Evolutionary conservation across 2,113 vertebrate species (phyloP).

Genomic region (Pangasianodon hypophthalmus): DNA sequence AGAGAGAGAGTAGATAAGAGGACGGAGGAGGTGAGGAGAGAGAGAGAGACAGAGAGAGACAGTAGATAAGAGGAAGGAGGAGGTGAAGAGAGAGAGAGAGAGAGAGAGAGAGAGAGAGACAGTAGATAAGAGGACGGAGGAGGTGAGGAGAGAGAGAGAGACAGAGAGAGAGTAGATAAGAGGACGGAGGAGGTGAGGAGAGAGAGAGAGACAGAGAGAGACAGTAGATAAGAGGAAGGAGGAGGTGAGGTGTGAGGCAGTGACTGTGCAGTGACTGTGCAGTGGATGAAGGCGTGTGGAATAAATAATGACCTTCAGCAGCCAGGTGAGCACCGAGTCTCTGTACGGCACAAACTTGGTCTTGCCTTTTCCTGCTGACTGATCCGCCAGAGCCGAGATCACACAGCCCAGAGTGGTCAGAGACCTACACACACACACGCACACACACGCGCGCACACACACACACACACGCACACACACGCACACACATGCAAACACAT

Average conservation of each 20-base stretch:
- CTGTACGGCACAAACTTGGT: slow-evolving; percentile 98
- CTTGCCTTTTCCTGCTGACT: slow-evolving; percentile 94
- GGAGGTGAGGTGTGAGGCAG: neutral
- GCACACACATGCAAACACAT: slow-evolving; percentile 41
- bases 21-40: no score
- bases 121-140: no score
- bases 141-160: no score
- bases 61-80: no score
- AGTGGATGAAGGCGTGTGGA: neutral
- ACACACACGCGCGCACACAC: slow-evolving; percentile 39
- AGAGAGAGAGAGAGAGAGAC: neutral
- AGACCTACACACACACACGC: slow-evolving; percentile 76
- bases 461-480: slow-evolving; percentile 36
- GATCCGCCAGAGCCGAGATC: slow-evolving; percentile 96
- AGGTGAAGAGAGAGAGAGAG: no score
- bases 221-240: neutral
- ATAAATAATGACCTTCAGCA: slow-evolving; percentile 86
- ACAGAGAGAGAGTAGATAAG: neutral
- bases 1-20: no score
- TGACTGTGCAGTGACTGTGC: no score
- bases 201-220: neutral
- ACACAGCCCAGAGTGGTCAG: slow-evolving; percentile 95
- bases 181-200: no score
- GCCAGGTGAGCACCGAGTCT: slow-evolving; percentile 98
- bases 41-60: no score